A percentile compares a stretch with the other conserved stretches of the same genome.
These are phyloP conservation scores for Drosophila mimetica DNA, from an alignment of 2,888 invertebrate genomes.

Conservation along the genomic window DNA sequence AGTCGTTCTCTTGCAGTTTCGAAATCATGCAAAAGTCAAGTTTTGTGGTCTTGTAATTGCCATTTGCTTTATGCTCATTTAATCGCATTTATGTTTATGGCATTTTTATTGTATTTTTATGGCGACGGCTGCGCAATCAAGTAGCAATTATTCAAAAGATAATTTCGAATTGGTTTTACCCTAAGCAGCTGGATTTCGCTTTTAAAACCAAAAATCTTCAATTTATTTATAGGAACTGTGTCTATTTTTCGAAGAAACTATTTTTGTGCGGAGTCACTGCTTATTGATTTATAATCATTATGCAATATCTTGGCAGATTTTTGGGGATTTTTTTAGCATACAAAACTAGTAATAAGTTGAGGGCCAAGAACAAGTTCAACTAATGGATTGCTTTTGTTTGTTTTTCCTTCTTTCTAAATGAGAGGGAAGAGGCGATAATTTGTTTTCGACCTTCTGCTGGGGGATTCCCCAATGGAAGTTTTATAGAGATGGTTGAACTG, in stretches of 20 bases:
- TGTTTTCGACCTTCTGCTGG: slow-evolving; percentile 27
- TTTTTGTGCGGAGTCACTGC: slow-evolving; percentile 46
- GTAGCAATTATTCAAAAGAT: slow-evolving; percentile 30
- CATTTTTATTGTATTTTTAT: slow-evolving; percentile 43
- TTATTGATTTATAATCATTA: slow-evolving; percentile 43
- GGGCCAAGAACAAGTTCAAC: slow-evolving; percentile 55
- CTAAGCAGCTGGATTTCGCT: background rate
- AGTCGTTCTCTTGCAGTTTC: slow-evolving; percentile 36
- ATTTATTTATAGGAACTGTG: slow-evolving; percentile 7
- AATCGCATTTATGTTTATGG: slow-evolving; percentile 46
- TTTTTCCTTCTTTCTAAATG: slow-evolving; percentile 13
- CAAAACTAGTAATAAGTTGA: slow-evolving; percentile 9
- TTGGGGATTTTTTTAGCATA: slow-evolving; percentile 37
- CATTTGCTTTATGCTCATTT: slow-evolving; percentile 47
- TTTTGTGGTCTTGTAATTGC: slow-evolving; percentile 55
- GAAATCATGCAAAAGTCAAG: slow-evolving; percentile 46
- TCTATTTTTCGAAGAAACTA: slow-evolving; percentile 11
- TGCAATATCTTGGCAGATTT: slow-evolving; percentile 39
- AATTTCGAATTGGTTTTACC: slow-evolving; percentile 3
- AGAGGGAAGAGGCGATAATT: slow-evolving; percentile 17
- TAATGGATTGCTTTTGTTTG: slow-evolving; percentile 24
- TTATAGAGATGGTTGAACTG: slow-evolving; percentile 12
- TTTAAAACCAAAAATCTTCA: slow-evolving; percentile 4
- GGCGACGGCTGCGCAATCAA: slow-evolving; percentile 31
- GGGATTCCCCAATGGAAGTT: slow-evolving; percentile 18